phyloP scores from a whole-genome alignment of 1,140 invertebrate genomes.

The Trypoxylus dichotomus region DNA sequence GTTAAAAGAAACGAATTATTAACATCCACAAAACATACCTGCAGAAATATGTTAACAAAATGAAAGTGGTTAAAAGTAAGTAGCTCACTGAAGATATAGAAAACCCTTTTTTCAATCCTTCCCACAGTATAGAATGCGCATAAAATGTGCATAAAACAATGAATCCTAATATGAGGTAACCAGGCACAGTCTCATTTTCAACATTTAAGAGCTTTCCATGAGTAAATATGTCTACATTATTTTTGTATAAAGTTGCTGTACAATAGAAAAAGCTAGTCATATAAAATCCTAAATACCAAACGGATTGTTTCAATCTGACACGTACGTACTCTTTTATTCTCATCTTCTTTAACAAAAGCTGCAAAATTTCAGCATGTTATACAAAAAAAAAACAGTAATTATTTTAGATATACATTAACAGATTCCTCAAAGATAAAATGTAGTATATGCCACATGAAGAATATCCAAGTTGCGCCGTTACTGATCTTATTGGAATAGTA shows the following conservation, averaged over 20 bases:
- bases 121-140: constrained; percentile 33
- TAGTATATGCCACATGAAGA: constrained; percentile 31
- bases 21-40: constrained; percentile 3
- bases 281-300: constrained; percentile 34
- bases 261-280: constrained; percentile 28
- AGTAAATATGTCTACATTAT: constrained; percentile 25
- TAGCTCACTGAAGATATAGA: constrained; percentile 29
- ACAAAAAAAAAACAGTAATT: no score
- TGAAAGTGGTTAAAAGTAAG: constrained; percentile 20
- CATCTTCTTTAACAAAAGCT: constrained; percentile 31
- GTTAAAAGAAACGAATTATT: not conserved
- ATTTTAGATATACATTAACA: constrained; percentile 20
- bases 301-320: constrained; percentile 29
- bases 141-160: constrained; percentile 32
- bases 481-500: constrained; percentile 29
- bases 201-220: not conserved
- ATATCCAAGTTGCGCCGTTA: constrained; percentile 30
- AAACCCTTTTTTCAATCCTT: constrained; percentile 26
- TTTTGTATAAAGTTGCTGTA: constrained; percentile 29
- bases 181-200: constrained; percentile 28
- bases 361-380: not conserved
- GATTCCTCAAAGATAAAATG: constrained; percentile 33
- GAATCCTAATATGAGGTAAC: constrained; percentile 30
- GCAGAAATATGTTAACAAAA: constrained; percentile 28
- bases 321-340: constrained; percentile 31